Conservation (phyloP, 2,888 invertebrate genomes). For the Lasioglossum lativentre region DNA sequence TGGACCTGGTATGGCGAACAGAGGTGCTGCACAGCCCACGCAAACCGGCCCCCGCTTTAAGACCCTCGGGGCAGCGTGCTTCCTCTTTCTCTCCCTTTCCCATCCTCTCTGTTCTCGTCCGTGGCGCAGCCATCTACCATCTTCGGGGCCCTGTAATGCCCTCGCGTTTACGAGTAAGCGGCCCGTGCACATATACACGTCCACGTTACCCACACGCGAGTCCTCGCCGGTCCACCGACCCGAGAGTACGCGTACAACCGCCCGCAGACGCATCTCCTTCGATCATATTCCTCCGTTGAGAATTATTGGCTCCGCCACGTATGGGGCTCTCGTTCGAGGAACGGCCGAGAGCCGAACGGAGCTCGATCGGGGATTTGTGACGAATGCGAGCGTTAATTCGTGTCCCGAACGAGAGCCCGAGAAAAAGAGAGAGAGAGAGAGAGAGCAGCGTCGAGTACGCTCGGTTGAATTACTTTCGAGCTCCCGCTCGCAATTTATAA, state of each 20-base stretch:
- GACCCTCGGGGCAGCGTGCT: constrained; percentile 68
- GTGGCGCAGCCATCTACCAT: constrained; percentile 71
- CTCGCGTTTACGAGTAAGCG: constrained; percentile 76
- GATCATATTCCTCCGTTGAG: constrained; percentile 78
- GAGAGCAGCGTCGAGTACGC: background rate
- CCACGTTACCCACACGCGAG: constrained; percentile 31
- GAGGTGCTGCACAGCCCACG: constrained; percentile 80
- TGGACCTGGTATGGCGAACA: constrained; percentile 71
- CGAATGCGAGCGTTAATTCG: constrained; percentile 45
- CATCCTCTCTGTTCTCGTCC: constrained; percentile 31
- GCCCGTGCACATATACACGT: constrained; percentile 54
- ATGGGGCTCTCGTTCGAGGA: constrained; percentile 64
- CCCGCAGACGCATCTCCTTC: constrained; percentile 77
- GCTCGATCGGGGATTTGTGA: constrained; percentile 38
- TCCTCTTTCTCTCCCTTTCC: constrained; percentile 46
- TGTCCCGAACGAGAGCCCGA: background rate
- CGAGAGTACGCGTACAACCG: constrained; percentile 63
- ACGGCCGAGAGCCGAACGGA: constrained; percentile 13
- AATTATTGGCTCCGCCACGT: constrained; percentile 77
- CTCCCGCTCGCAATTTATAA: background rate
- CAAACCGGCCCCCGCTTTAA: constrained; percentile 77
- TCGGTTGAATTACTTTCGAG: constrained; percentile 6
- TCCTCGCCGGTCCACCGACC: constrained; percentile 57
- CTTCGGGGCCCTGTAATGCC: constrained; percentile 76
- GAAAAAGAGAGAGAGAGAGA: background rate